Evolutionary conservation across 2,888 invertebrate genomes (phyloP), one percentile per base, ranked within the genome.

Genomic region (Mimumesa dahlbomi): DNA sequence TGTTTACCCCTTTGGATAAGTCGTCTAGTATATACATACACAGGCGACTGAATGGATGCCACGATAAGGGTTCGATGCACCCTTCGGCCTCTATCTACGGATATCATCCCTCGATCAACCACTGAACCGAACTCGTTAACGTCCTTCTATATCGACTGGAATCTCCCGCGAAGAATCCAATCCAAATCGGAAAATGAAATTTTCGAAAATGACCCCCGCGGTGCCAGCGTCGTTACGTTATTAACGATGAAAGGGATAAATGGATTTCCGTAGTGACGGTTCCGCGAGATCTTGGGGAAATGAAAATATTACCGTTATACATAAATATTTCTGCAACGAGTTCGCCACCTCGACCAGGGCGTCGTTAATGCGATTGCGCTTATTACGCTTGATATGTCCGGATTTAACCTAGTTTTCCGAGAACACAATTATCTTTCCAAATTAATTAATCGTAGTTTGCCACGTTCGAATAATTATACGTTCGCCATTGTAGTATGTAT

Each of bases 61-160:
- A 31, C 42, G 66, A 72, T 73, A 73, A 72, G 62, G 66, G 14
- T 13, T 21, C 65, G 65, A 67, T 29, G 58, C 48, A 67, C 21
- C 52, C 56, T 49, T 29, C 54, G 36, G 31, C 61, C 58, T 52
- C 49, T 25, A 19, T 42, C 40, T 21, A 42, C 16, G 36, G 42
- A 36, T 65, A 57, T 58, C 58, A 45, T n/a, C 42, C 5, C 43
- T 1, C 68, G 43, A 49, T 43, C 34, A 36, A 4, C 25, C 9
- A 14, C 52, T 22, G 9, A 31, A 49, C 54, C 43, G n/a, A 21
- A 25, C 25, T 36, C 57, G 36, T 50, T 59, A 52, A 31, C 43
- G 21, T n/a, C n/a, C n/a, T n/a, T n/a, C n/a, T n/a, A n/a, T n/a
- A n/a, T n/a, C n/a, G n/a, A n/a, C n/a, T n/a, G n/a, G n/a, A n/a